Evolutionary conservation across 2,797 vertebrate genomes (phyloP), one percentile per base, ranked within the genome.

Genomic region (Gobionotothen gibberifrons): DNA sequence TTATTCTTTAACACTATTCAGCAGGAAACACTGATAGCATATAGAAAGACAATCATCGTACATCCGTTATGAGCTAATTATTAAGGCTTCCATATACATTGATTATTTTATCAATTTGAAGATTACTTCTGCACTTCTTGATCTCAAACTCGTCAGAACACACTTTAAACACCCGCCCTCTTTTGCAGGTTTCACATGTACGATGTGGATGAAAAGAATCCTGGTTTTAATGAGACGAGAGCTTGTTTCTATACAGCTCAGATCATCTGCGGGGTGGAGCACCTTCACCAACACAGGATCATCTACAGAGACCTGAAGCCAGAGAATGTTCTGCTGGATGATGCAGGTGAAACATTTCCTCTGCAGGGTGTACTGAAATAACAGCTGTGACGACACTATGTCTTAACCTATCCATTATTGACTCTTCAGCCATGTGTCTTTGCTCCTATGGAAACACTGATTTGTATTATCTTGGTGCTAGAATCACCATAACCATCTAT

Each of bases 291-390:
- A 87, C 92, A 95, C 91, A 87, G 94, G 72, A 95, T 95, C 62
- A 32, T 96, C 83, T 94, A 95, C 89, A 89, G 94, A 84, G 94
- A 96, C 85, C 92, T 95, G 61, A 96, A 95, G 57, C 93, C 93
- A 52, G 93, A 95, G 69, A 95, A 95, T 3, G 92, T 95, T 1
- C 89, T 95, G 17, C 87, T 95, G 44, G 94, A 95, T 60, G 93
- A 95, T 36, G 84, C 90, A 86, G 94, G 95, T 94, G 58, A 79
- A 49, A 0, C 3, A n/a, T n/a, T 49, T 16, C 4, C 42, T 69
- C 21, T 42, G 17, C 42, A n/a, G 22, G 60, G 19, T 11, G 26
- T 3, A 13, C 4, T 61, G 29, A 55, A 22, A 22, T 1, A 47
- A 39, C 10, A 55, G 26, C 11, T 2, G 12, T 22, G 56, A 40